Evolutionary conservation across 1,140 invertebrate genomes (phyloP).

Genomic region (Zaprionus nigranus): DNA sequence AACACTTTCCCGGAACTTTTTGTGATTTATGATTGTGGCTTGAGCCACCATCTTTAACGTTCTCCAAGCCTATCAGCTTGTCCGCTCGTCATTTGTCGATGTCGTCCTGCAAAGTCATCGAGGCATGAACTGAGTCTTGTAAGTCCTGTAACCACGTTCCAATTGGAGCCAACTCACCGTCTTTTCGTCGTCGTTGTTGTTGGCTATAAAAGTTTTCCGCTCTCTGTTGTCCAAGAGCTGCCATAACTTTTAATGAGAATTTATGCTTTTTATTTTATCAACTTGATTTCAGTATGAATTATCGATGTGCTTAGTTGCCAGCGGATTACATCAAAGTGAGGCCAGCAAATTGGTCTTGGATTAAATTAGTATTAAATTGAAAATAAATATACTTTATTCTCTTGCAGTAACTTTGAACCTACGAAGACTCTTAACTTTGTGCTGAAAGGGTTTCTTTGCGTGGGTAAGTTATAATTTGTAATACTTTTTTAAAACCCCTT

Average conservation of each 20-base stretch:
- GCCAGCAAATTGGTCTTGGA: background rate
- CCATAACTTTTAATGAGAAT: conserved; percentile 78
- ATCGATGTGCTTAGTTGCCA: conserved; percentile 37
- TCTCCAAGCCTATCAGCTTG: conserved; percentile 44
- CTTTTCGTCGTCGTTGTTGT: conserved; percentile 13
- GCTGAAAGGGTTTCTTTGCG: background rate
- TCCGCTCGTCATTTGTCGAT: conserved; percentile 63
- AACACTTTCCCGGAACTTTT: conserved; percentile 9
- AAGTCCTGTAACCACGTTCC: conserved; percentile 6
- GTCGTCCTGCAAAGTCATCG: conserved; percentile 28
- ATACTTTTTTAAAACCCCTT: background rate
- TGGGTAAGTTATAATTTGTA: background rate
- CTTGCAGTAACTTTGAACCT: background rate
- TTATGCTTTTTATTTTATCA: conserved; percentile 65
- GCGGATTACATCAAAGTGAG: background rate
- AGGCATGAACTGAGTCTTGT: conserved; percentile 12
- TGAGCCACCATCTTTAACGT: conserved; percentile 1
- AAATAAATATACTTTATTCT: background rate
- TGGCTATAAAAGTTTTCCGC: conserved; percentile 64
- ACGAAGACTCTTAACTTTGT: background rate
- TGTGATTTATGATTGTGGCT: conserved; percentile 61
- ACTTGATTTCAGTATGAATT: conserved; percentile 39
- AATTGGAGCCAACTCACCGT: conserved; percentile 15
- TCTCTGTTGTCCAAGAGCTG: conserved; percentile 53
- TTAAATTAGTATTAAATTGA: background rate